These are phyloP conservation scores for Harpalus rufipes DNA, from an alignment of 2,888 invertebrate species.

Conservation along the genomic window DNA sequence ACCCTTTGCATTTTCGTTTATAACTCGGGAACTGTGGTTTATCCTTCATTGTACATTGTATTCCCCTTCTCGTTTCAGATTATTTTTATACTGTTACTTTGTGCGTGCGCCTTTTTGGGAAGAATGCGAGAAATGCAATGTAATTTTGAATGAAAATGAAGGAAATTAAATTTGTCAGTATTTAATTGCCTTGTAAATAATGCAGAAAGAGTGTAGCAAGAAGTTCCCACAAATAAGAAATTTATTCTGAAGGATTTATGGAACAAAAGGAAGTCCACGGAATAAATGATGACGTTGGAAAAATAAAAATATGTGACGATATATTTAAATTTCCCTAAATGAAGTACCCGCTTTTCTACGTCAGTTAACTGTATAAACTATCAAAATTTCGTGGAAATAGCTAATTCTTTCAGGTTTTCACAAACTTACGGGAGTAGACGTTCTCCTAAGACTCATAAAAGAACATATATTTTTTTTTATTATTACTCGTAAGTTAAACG, in stretches of 20 bases:
- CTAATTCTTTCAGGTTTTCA: slow-evolving; percentile 4
- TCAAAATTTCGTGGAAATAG: slow-evolving; percentile 18
- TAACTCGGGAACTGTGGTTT: neutral
- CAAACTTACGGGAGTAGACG: neutral
- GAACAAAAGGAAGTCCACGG: neutral
- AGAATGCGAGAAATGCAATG: slow-evolving; percentile 1
- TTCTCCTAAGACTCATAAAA: slow-evolving; percentile 21
- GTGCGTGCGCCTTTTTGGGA: neutral
- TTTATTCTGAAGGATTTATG: slow-evolving; percentile 26
- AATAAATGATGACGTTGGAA: slow-evolving; percentile 17
- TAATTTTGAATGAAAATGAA: neutral
- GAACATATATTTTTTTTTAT: slow-evolving; percentile 43
- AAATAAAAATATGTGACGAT: slow-evolving; percentile 39
- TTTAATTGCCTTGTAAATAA: slow-evolving; percentile 12
- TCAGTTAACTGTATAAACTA: slow-evolving; percentile 21
- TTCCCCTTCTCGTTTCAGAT: too few relatives aligned
- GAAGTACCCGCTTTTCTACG: slow-evolving; percentile 17
- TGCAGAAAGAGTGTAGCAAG: slow-evolving; percentile 3
- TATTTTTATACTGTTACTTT: neutral
- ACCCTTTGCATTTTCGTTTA: too few relatives aligned
- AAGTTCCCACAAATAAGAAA: slow-evolving; percentile 26
- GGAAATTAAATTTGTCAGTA: slow-evolving; percentile 8
- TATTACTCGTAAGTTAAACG: slow-evolving; percentile 40
- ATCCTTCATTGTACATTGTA: too few relatives aligned
- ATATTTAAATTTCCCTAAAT: slow-evolving; percentile 44